These are phyloP conservation scores for Gonatopus flavifemur DNA, from an alignment of 1,140 invertebrate species.

Conservation along the genomic window DNA sequence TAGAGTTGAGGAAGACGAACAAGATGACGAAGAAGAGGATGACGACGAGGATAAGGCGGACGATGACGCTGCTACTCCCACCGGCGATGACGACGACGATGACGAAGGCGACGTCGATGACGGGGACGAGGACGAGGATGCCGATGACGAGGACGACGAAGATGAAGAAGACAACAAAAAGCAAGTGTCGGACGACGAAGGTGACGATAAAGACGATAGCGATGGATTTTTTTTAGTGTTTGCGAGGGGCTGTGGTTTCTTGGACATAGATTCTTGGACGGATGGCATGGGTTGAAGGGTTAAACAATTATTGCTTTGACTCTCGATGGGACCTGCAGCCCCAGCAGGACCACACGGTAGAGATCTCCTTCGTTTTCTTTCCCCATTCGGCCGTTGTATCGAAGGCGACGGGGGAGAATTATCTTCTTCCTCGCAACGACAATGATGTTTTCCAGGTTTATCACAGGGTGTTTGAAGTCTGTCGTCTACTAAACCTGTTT, in stretches of 20 bases:
- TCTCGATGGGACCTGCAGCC: slow-evolving; percentile 4
- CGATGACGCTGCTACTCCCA: too few species aligned
- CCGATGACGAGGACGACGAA: too few species aligned
- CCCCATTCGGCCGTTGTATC: slow-evolving; percentile 40
- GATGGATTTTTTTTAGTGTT: too few species aligned
- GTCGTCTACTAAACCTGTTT: slow-evolving; percentile 63
- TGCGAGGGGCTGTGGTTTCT: too few species aligned
- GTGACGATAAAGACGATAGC: too few species aligned
- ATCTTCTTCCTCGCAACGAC: slow-evolving; percentile 65
- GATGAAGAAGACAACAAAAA: too few species aligned
- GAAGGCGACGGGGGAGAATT: slow-evolving; percentile 41
- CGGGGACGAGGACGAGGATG: too few species aligned
- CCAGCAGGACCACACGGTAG: slow-evolving; percentile 48
- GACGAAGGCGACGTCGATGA: slow-evolving; percentile 11
- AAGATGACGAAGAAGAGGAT: too few species aligned
- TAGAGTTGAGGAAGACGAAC: too few species aligned
- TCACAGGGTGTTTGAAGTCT: slow-evolving; percentile 70
- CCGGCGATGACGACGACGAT: slow-evolving; percentile 15
- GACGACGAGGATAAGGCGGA: too few species aligned
- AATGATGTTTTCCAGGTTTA: slow-evolving; percentile 72
- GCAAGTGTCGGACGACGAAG: too few species aligned
- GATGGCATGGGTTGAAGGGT: slow-evolving; percentile 29
- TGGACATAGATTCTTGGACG: slow-evolving; percentile 16
- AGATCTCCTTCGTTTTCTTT: slow-evolving; percentile 52
- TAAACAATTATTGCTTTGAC: neutral